Conservation (phyloP, 2,113 vertebrate genomes). For the Oreochromis tanganicae region DNA sequence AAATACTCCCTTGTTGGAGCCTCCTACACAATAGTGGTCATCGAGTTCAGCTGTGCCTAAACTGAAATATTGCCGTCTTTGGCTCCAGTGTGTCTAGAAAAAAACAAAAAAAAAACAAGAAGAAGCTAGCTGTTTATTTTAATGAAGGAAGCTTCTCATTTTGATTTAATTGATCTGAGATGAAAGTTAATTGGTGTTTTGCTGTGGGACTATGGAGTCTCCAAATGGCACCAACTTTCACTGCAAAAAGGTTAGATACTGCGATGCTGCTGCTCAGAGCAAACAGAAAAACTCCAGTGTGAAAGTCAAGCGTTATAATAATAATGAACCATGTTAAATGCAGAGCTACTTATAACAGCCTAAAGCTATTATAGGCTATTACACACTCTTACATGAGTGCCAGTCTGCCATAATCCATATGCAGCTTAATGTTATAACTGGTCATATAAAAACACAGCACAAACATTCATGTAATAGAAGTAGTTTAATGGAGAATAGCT, state of each 20-base stretch:
- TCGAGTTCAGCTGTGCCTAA: not conserved
- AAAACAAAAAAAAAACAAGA: not conserved
- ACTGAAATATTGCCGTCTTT: constrained; percentile 29
- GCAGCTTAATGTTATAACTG: not conserved
- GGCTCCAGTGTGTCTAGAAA: constrained; percentile 44
- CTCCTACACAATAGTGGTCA: constrained; percentile 7
- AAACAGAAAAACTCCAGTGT: not conserved
- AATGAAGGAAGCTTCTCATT: not conserved
- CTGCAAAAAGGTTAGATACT: not conserved
- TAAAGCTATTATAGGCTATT: not conserved
- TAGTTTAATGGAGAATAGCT: not conserved
- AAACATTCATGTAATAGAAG: not conserved
- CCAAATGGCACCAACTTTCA: not conserved
- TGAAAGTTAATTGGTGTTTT: not conserved
- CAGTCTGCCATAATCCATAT: not conserved
- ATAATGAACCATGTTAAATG: not conserved
- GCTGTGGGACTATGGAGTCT: not conserved
- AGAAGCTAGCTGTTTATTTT: not conserved
- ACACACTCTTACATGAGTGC: not conserved
- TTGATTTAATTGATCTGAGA: not conserved
- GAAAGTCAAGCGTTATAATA: not conserved
- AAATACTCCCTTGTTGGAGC: not conserved
- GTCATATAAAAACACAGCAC: not conserved
- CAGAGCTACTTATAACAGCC: not conserved
- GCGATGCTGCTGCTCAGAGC: not conserved